Evolutionary conservation across 2,888 invertebrate genomes (phyloP).

Genomic region (Panopea generosa): DNA sequence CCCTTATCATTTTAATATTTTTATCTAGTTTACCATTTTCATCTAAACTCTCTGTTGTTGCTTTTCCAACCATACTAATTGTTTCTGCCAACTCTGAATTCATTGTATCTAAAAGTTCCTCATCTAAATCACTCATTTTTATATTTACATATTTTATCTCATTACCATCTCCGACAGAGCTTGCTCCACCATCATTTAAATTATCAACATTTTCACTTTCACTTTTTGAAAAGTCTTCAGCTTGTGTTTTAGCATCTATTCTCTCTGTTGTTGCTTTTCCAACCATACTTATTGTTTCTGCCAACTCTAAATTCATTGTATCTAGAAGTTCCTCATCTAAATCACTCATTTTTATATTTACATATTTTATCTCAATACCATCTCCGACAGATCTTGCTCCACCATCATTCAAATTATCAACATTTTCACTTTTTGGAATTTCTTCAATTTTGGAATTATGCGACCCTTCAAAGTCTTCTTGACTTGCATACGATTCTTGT

Average conservation of each 20-base stretch:
- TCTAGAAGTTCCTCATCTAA: conserved; percentile 19
- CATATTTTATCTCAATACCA: neutral
- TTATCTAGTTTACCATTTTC: neutral
- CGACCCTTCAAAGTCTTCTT: conserved; percentile 22
- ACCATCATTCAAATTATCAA: conserved; percentile 6
- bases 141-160: no score
- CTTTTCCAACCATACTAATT: conserved; percentile 17
- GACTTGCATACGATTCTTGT: conserved; percentile 21
- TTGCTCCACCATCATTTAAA: conserved; percentile 2
- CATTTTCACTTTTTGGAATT: neutral
- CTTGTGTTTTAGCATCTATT: no score
- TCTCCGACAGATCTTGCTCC: neutral
- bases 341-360: no score
- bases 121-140: conserved; percentile 11
- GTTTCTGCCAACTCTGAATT: conserved; percentile 42
- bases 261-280: neutral
- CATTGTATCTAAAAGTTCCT: conserved; percentile 29
- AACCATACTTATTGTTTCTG: conserved; percentile 33
- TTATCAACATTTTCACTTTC: neutral
- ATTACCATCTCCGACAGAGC: conserved; percentile 1
- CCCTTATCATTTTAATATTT: neutral
- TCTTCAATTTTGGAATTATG: neutral
- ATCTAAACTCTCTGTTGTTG: neutral
- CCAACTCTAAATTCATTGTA: conserved; percentile 43
- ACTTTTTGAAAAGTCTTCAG: no score